Base-by-base conservation (phyloP, 2,888 invertebrate species). In the Carpatolechia fugitivella region DNA sequence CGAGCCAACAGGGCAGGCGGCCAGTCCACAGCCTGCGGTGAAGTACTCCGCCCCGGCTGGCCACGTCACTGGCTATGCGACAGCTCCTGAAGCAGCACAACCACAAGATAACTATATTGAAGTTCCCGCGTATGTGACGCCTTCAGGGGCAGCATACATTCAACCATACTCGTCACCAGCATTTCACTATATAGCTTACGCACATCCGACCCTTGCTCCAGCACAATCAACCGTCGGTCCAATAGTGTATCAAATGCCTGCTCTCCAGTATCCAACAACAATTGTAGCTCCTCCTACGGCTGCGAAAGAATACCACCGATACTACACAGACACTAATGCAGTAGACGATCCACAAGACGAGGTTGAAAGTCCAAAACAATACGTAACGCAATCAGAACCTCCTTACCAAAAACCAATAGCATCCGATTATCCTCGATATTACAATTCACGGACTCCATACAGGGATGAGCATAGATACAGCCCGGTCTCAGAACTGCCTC, bases 161-260 rank as follows among this genome's bases (percentile, higher is more conserved):
- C 54, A 38, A 24, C 49, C 48, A 1, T 50, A 50, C 13, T 30
- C 24, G 1, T 14, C 38, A 11, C 50, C 36, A 18, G 33, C 38
- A 10, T 5, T 38, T 83, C 0, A 66, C 81, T 85, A 82, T 46
- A 70, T 85, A 3, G 74, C 76, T 13, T 83, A 82, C 55, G 66
- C 71, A n/a, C 83, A 80, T 14, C 80, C 87, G 0, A 78, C 83
- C 1, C 59, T 69, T 10, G 64, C 69, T 0, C 68, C 78, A 7
- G 65, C 78, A 35, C 70, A 77, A 52, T 68, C 80, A 11, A 76
- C 80, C 5, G 68, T 69, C 6, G 69, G 82, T 52, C 83, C 84
- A 7, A 60, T 80, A 29, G 63, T 80, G 6, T 89, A 85, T 63
- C 85, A 82, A 56, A 61, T 81, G 57, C 85, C 87, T 1, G 62